Evolutionary conservation across 2,888 invertebrate genomes (phyloP).

Genomic region (Noctuana brunneofusca): DNA sequence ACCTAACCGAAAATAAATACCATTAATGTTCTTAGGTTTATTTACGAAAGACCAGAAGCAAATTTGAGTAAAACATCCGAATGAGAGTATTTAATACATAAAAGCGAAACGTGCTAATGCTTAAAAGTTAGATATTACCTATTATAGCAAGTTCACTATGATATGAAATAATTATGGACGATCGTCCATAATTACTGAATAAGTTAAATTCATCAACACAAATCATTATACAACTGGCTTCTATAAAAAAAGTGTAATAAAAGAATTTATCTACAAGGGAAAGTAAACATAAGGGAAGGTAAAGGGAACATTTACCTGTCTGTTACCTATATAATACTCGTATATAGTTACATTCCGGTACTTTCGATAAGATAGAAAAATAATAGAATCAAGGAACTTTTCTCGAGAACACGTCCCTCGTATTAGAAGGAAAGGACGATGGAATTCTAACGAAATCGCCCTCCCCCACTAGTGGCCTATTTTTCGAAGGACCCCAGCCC

Average conservation of each 20-base stretch:
- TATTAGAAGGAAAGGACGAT: conserved; percentile 21
- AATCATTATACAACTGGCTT: too few species aligned
- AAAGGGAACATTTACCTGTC: too few species aligned
- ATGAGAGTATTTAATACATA: too few species aligned
- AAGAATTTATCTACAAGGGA: neutral
- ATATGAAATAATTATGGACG: too few species aligned
- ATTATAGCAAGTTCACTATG: too few species aligned
- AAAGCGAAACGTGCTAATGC: too few species aligned
- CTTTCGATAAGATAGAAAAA: conserved; percentile 10
- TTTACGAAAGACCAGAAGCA: neutral
- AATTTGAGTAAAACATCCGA: too few species aligned
- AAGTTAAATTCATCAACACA: too few species aligned
- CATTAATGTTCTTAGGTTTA: neutral
- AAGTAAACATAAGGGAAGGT: too few species aligned
- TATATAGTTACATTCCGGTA: neutral
- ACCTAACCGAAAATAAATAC: neutral
- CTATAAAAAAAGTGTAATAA: too few species aligned
- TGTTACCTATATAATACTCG: conserved; percentile 1
- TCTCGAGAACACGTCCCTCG: conserved; percentile 19
- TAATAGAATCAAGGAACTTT: conserved; percentile 27
- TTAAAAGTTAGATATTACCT: too few species aligned
- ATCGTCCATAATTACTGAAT: too few species aligned
- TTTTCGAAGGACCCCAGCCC: conserved; percentile 54
- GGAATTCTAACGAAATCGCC: conserved; percentile 36
- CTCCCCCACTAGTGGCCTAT: conserved; percentile 51